Conservation (phyloP, 2,888 invertebrate genomes). For the Dendrolimus pini region DNA sequence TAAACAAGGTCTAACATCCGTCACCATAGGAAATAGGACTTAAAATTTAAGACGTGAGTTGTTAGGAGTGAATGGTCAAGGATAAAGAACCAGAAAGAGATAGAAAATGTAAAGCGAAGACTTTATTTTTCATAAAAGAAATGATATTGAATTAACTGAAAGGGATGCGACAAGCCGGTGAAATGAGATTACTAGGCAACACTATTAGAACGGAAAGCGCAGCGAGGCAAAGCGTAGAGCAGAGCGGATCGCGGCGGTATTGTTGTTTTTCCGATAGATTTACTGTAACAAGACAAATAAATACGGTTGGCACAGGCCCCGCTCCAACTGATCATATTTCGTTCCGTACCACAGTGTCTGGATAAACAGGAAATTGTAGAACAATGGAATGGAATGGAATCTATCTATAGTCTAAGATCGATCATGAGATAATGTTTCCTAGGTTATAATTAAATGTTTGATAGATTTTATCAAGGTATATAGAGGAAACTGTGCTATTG, state of each 20-base stretch:
- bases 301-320: slow-evolving; percentile 30
- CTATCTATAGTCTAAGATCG: background rate
- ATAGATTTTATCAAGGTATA: too few species aligned
- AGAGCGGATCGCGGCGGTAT: slow-evolving; percentile 22
- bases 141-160: too few species aligned
- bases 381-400: slow-evolving; percentile 8
- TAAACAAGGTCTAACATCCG: too few species aligned
- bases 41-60: too few species aligned
- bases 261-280: slow-evolving; percentile 58
- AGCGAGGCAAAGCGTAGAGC: slow-evolving; percentile 16
- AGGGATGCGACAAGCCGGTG: too few species aligned
- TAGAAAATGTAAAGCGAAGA: too few species aligned
- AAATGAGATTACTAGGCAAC: background rate
- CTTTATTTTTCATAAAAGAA: too few species aligned
- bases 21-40: too few species aligned
- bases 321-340: slow-evolving; percentile 48
- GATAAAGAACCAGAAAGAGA: too few species aligned
- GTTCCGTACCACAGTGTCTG: slow-evolving; percentile 21
- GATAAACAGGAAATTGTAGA: slow-evolving; percentile 41
- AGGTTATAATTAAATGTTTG: background rate
- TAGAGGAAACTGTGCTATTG: too few species aligned
- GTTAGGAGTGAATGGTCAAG: too few species aligned
- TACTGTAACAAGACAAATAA: slow-evolving; percentile 59
- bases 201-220: background rate
- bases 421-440: background rate